Base-by-base conservation (phyloP, 2,888 invertebrate species). In the Callyntrura guangdongensis region DNA sequence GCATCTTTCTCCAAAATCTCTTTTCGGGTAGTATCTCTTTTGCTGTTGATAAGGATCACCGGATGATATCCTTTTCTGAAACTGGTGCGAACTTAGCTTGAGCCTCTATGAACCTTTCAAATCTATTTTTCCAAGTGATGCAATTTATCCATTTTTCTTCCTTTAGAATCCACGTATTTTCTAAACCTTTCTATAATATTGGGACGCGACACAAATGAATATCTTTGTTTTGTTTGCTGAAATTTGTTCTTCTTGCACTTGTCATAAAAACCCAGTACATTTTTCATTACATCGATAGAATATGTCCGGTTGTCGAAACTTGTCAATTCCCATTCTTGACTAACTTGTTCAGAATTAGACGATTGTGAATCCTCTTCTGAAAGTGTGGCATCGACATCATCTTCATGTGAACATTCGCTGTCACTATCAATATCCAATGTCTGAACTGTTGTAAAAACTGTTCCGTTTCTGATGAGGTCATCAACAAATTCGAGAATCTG, bases 211-310 rank as follows among this genome's bases (percentile, higher is more conserved):
- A 86, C 61, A 9, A 14, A 56, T 14, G 1, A 1, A 17, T 77
- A 86, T 20, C 77, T 14, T 0, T 9, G 12, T 12, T 12, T 1
- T 0, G 86, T 86, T 45, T 77, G 77, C 9, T 45, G 14, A 3
- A 86, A 9, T 11, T 77, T 77, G 12, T 64, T 86, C 3, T 3
- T 47, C 22, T 77, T 61, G 4, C 59, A 77, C 0, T 12, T 59
- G 22, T 86, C 86, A 49, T 77, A 86, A 49, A 25, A 86, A 5
- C 25, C 47, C 0, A 86, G n/a, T 9, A 86, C 49, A 12, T 45
- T 20, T 14, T 6, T 20, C 77, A 86, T 86, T 0, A 0, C 14
- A 1, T 74, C 77, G 5, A 77, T 14, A 1, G 86, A 61, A 49
- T 72, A 74, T 3, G 0, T 17, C 6, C 77, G 45, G 9, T 59